phyloP scores from a whole-genome alignment of 2,113 vertebrate genomes.

The Erythrolamprus reginae region DNA sequence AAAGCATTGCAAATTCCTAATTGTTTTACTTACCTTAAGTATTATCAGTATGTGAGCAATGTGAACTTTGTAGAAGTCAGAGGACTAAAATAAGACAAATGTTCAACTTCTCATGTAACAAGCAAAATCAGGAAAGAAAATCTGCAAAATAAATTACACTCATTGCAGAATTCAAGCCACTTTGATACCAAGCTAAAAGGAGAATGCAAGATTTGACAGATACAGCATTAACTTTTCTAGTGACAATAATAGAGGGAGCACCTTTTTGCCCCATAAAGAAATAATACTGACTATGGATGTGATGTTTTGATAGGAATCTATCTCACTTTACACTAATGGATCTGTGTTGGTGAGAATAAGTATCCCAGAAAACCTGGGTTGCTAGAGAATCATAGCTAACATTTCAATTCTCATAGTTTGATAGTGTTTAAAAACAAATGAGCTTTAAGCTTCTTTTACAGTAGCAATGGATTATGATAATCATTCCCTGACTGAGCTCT shows the following conservation, averaged over 20 bases:
- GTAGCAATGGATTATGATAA: not conserved
- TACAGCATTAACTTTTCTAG: not conserved
- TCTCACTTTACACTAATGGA: not conserved
- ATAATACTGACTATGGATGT: not conserved
- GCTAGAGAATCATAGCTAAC: not conserved
- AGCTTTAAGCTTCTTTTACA: not conserved
- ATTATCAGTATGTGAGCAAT: not conserved
- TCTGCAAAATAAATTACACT: not conserved
- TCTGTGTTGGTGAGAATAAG: not conserved
- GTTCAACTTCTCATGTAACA: not conserved
- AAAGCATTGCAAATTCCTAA: not conserved
- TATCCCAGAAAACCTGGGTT: accelerated
- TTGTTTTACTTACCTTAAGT: not conserved
- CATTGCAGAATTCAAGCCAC: not conserved
- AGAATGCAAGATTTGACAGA: not conserved
- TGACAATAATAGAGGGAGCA: not conserved
- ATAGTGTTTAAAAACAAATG: not conserved
- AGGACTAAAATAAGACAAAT: not conserved
- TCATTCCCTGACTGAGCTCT: not conserved
- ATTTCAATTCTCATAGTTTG: not conserved
- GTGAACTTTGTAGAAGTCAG: not conserved
- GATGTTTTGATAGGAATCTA: constrained; percentile 1
- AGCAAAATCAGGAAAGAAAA: not conserved
- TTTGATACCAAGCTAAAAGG: not conserved
- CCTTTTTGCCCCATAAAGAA: not conserved